Evolutionary conservation across 1,140 invertebrate species (phyloP), one percentile per base, ranked within the genome.

Genomic region (Plutomurus gul): DNA sequence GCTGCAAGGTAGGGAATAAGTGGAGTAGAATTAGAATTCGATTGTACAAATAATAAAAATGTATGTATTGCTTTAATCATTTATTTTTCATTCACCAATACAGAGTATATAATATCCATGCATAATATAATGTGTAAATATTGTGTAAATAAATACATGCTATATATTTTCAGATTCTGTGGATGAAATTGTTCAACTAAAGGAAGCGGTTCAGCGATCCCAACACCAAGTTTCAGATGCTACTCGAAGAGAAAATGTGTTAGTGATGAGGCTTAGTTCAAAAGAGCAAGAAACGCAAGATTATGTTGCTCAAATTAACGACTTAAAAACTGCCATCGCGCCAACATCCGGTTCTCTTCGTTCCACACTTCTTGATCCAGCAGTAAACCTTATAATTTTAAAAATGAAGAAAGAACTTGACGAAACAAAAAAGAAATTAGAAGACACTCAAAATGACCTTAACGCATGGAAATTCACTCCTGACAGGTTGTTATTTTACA

Each of bases 401-500:
- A 92, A 93, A 86, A 91, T 99, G 86, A 92, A 95, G 82, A 93
- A 95, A 87, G 96, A 99, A 88, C 88, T 99, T 77, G 92, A 95
- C 75, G 91, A 92, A 46, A 94, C 94, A 10, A 95, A 95, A 87
- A 92, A 94, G 46, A 94, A 94, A 87, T 89, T 98, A 76, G 96
- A 99, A 87, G 96, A 99, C 88, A 98, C 96, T 27, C 96, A 99
- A 88, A 98, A 97, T 88, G 97, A 99, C 90, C 88, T 99, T 27
- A 95, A 94, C 79, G 97, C 97, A 1, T 99, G 97, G 97, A 99
- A 99, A 88, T 99, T 99, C 86, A 99, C 96, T 20, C 95, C 97
- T 36, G 97, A 99, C 88, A 98, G 86, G 84, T 83, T 71, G 27
- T 22, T 16, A 37, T 40, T 43, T 43, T 13, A 43, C 39, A 13